Conservation (phyloP, 1,140 invertebrate species). For the Potamilus streckersoni region DNA sequence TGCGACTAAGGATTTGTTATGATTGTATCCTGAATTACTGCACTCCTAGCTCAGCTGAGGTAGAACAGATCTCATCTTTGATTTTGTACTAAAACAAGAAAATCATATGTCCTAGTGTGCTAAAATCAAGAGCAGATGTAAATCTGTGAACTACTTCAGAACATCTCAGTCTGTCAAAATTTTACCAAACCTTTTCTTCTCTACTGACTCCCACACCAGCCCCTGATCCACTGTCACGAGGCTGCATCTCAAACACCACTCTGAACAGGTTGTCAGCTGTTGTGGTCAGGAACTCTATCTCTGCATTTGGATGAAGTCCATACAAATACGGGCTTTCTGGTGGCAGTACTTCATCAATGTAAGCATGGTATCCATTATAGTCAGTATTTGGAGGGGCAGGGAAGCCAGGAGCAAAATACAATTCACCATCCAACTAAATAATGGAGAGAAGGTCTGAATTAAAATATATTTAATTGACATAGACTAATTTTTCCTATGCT, state of each 20-base stretch:
- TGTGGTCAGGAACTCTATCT: slow-evolving; percentile 91
- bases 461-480: too few relatives aligned
- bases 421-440: slow-evolving; percentile 85
- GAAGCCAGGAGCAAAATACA: slow-evolving; percentile 87
- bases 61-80: too few relatives aligned
- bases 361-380: slow-evolving; percentile 88
- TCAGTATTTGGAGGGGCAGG: slow-evolving; percentile 89
- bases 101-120: not conserved
- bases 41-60: too few relatives aligned
- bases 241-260: slow-evolving; percentile 95
- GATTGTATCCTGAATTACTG: too few relatives aligned
- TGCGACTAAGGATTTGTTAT: too few relatives aligned
- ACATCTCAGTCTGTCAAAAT: too few relatives aligned
- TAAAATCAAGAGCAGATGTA: not conserved
- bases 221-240: slow-evolving; percentile 83
- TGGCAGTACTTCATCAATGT: slow-evolving; percentile 91
- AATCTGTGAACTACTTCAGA: too few relatives aligned
- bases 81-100: not conserved
- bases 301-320: slow-evolving; percentile 93
- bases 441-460: not conserved
- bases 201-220: slow-evolving; percentile 85
- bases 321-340: slow-evolving; percentile 90
- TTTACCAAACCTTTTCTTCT: slow-evolving; percentile 82
- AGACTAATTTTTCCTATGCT: too few relatives aligned
- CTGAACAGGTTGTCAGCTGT: slow-evolving; percentile 89